phyloP scores from a whole-genome alignment of 2,113 vertebrate genomes.

The Ardeotis arabs region DNA sequence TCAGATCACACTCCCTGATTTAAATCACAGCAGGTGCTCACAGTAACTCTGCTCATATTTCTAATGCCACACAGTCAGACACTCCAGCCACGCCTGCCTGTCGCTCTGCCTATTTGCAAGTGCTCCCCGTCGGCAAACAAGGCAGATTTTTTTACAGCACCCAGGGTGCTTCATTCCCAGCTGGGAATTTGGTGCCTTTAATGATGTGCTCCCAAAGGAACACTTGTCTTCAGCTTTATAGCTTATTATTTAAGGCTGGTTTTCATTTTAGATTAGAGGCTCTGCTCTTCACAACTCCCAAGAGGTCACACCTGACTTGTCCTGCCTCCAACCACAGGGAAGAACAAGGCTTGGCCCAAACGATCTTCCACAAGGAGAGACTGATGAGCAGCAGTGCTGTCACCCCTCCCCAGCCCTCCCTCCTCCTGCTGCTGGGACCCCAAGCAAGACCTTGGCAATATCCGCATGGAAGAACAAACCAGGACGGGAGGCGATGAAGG shows the following conservation, averaged over 20 bases:
- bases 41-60: background rate
- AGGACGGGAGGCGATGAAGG: background rate
- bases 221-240: background rate
- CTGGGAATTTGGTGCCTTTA: background rate
- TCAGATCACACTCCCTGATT: background rate
- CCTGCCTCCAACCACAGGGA: background rate
- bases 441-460: rapidly evolving
- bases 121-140: background rate
- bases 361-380: background rate
- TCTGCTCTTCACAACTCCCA: background rate
- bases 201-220: rapidly evolving
- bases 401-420: background rate
- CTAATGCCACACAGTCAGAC: background rate
- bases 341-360: background rate
- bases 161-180: background rate
- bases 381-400: background rate
- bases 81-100: background rate
- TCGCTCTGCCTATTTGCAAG: background rate
- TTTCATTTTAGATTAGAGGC: background rate
- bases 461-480: background rate
- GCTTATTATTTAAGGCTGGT: background rate
- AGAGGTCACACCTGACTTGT: background rate
- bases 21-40: background rate
- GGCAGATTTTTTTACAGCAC: background rate
- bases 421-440: background rate